Evolutionary conservation across 2,888 invertebrate genomes (phyloP).

Genomic region (Sesamia inferens): DNA sequence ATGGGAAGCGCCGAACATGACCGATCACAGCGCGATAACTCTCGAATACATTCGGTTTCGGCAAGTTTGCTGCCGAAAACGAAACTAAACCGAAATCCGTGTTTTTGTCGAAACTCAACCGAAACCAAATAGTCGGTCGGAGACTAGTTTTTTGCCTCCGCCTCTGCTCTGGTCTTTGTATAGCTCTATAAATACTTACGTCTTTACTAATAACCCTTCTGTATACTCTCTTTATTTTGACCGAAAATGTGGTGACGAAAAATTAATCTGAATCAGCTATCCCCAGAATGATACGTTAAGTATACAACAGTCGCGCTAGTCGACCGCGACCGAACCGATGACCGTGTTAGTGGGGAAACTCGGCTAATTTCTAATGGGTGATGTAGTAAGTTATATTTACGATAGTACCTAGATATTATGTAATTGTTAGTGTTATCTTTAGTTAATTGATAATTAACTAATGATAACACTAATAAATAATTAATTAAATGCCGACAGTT

Average conservation of each 20-base stretch:
- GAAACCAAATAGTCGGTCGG: too few relatives aligned
- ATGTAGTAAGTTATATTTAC: constrained; percentile 24
- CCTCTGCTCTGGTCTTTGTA: too few relatives aligned
- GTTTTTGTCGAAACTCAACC: too few relatives aligned
- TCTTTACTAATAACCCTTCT: constrained; percentile 17
- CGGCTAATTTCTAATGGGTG: constrained; percentile 47
- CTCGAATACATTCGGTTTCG: too few relatives aligned
- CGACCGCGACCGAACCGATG: constrained; percentile 55
- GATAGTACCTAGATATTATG: constrained; percentile 10
- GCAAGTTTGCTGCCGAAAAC: too few relatives aligned
- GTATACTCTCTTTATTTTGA: neutral
- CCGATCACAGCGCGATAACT: too few relatives aligned
- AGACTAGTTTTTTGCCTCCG: too few relatives aligned
- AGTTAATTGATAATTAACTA: constrained; percentile 22
- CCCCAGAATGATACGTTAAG: constrained; percentile 50
- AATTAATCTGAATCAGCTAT: constrained; percentile 59
- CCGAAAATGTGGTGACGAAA: constrained; percentile 18
- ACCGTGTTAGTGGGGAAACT: constrained; percentile 51
- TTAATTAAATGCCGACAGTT: neutral
- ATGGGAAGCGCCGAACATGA: too few relatives aligned
- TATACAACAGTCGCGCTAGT: constrained; percentile 36
- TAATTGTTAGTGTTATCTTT: constrained; percentile 15
- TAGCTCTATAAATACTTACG: neutral
- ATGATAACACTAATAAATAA: too few relatives aligned
- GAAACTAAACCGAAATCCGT: too few relatives aligned